Evolutionary conservation across 2,888 invertebrate genomes (phyloP), one percentile per base, ranked within the genome.

Genomic region (Aleiodes testaceus): DNA sequence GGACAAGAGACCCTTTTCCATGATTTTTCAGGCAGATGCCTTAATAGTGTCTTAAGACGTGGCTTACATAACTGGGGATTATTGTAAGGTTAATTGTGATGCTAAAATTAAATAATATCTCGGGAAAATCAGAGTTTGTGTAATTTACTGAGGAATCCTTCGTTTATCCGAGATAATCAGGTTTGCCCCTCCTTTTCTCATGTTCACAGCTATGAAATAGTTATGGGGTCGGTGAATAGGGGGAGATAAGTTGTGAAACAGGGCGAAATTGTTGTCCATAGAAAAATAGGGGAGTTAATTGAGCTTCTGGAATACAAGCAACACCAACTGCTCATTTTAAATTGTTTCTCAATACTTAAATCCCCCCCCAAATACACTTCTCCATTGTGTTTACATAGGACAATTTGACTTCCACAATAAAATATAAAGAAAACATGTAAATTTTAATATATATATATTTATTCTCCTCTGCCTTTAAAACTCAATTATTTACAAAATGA

Each of bases 81-180:
- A 36, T 36, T 36, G 9, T 2, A 36, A 36, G 2, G 36, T 36
- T 36, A 36, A 36, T 36, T 36, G 9, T 36, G 9, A 36, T 36
- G 36, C 36, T 36, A 36, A 36, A 36, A 36, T 36, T 36, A 26
- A 26, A 26, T n/a, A n/a, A n/a, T n/a, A n/a, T n/a, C 26, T 26
- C 3, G 26, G 26, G 26, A 26, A 11, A 36, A 36, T 36, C 36
- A 1, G 1, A 36, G 36, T 36, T 36, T 36, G 5, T 36, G 7
- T 36, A 2, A 26, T 36, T 36, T 59, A 42, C 59, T 18, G 36
- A 59, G 16, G 42, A 59, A 36, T 36, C 30, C 26, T 59, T 14
- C 76, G 74, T 80, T 81, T 74, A 80, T 81, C 75, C 74, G 74
- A 74, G 79, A 80, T 80, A 78, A 80, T 80, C 76, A 36, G 36